Conservation (phyloP, 2,888 invertebrate genomes). For the Adela reaumurella region DNA sequence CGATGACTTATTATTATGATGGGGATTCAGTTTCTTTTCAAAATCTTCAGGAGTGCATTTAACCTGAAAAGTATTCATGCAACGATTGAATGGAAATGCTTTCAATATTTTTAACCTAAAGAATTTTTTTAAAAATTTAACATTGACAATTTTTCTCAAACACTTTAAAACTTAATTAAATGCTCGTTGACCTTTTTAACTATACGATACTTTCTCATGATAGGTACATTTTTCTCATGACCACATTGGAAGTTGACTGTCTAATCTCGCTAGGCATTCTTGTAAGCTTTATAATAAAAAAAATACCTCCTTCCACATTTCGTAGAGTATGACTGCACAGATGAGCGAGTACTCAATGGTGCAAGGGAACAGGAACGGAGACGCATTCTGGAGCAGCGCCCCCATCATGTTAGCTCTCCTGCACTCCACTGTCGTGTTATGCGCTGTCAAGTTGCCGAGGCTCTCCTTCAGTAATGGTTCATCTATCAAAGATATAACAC, state of each 20-base stretch:
- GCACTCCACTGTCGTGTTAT: conserved; percentile 33
- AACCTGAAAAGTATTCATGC: conserved; percentile 23
- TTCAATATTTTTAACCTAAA: neutral
- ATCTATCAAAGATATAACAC: too few relatives aligned
- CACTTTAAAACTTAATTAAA: too few relatives aligned
- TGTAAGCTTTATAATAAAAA: too few relatives aligned
- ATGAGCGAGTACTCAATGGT: conserved; percentile 88
- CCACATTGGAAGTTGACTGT: too few relatives aligned
- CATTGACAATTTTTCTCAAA: too few relatives aligned
- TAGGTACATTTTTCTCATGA: conserved; percentile 12
- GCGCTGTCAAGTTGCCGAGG: conserved; percentile 3
- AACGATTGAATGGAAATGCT: neutral
- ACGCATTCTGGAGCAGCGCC: conserved; percentile 63
- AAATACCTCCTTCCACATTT: conserved; percentile 84
- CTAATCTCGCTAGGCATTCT: too few relatives aligned
- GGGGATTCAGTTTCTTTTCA: conserved; percentile 32
- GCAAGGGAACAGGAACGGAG: conserved; percentile 85
- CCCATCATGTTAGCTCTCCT: conserved; percentile 67
- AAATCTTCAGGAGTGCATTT: conserved; percentile 48
- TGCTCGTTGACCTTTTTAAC: too few relatives aligned
- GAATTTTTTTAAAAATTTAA: too few relatives aligned
- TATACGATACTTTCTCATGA: conserved; percentile 1
- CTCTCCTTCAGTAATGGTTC: conserved; percentile 11
- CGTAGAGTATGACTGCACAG: conserved; percentile 83
- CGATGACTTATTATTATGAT: conserved; percentile 29